These are phyloP conservation scores for Perca schrenkii DNA, from an alignment of 2,113 vertebrate species.

Conservation along the genomic window DNA sequence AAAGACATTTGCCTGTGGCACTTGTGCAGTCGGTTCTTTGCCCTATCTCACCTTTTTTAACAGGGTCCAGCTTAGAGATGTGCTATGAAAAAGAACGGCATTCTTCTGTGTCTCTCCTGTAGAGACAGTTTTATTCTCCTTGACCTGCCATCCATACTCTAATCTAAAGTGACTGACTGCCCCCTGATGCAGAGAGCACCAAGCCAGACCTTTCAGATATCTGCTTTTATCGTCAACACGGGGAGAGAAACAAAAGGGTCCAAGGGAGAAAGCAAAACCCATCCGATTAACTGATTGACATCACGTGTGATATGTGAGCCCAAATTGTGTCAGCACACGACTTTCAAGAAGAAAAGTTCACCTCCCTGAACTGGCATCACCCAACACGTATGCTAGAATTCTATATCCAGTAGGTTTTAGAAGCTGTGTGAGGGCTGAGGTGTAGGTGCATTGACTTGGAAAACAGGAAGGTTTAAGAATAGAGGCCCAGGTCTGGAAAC, in stretches of 20 bases:
- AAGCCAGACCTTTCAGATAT: conserved; percentile 77
- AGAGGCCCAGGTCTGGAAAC: conserved; percentile 13
- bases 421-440: conserved; percentile 14
- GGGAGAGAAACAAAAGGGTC: conserved; percentile 71
- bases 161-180: conserved; percentile 83
- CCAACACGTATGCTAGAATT: conserved; percentile 34
- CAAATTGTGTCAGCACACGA: conserved; percentile 53
- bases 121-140: conserved; percentile 77
- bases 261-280: conserved; percentile 68
- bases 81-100: conserved; percentile 52
- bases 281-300: conserved; percentile 80
- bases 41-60: conserved; percentile 29
- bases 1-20: conserved; percentile 42
- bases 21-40: conserved; percentile 19
- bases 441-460: conserved; percentile 9
- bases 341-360: conserved; percentile 66
- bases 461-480: conserved; percentile 27
- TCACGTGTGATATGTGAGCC: conserved; percentile 74
- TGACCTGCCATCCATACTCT: conserved; percentile 82
- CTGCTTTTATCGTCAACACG: conserved; percentile 67
- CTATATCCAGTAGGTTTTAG: conserved; percentile 11
- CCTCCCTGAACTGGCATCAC: conserved; percentile 47
- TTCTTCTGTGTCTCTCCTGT: conserved; percentile 55
- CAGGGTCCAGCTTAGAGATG: conserved; percentile 14
- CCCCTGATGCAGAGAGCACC: conserved; percentile 72